phyloP scores from a whole-genome alignment of 2,113 vertebrate genomes.

The Carlito syrichta region DNA sequence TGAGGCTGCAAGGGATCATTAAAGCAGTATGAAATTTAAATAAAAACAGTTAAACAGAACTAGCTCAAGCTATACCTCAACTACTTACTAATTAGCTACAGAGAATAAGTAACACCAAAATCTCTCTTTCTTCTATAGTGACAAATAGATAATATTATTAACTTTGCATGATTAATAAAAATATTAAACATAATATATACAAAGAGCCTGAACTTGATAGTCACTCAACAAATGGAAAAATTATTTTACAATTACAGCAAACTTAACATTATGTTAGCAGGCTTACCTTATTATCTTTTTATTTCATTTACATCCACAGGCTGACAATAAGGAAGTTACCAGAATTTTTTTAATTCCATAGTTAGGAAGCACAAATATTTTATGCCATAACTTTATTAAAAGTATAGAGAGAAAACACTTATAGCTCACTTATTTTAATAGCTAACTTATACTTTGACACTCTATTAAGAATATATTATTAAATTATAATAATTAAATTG shows the following conservation, averaged over 20 bases:
- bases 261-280: background rate
- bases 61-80: background rate
- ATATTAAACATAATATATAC: background rate
- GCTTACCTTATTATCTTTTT: background rate
- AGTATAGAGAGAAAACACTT: background rate
- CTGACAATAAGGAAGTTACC: background rate
- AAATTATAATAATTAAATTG: slow-evolving; percentile 37
- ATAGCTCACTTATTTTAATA: slow-evolving; percentile 5
- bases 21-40: background rate
- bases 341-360: background rate
- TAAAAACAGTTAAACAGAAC: background rate
- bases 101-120: background rate
- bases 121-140: background rate
- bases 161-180: background rate
- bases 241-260: background rate
- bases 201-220: background rate
- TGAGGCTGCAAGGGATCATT: background rate
- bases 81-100: background rate
- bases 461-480: slow-evolving; percentile 44
- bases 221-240: slow-evolving; percentile 11
- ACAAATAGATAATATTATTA: background rate
- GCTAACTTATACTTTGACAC: background rate
- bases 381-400: background rate
- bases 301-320: background rate
- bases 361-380: background rate